Evolutionary conservation across 2,888 invertebrate species (phyloP), one percentile per base, ranked within the genome.

Genomic region (Acanthopleura granulata): DNA sequence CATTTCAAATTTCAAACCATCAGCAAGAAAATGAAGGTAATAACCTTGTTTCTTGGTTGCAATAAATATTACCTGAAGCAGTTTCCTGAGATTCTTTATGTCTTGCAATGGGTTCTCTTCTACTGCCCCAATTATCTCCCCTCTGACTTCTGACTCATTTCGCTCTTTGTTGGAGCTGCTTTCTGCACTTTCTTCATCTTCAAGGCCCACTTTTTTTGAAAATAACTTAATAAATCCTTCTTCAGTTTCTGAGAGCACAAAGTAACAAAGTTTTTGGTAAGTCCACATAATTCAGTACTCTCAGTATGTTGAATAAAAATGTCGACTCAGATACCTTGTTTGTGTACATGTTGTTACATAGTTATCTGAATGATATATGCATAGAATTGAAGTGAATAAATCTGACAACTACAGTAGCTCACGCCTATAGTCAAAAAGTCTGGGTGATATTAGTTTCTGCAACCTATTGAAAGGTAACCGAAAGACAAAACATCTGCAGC

Each of bases 191-290:
- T 74, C 74, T 14, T 75, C 76, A 22, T 77, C 80, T 70, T 83
- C 82, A 11, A 77, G 78, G 72, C 79, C 81, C 16, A 82, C 74
- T 76, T 88, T 88, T 76, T 87, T 86, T 25, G 86, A 87, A 79
- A 84, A 88, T 73, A 91, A 79, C 80, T 88, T 88, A 49, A 90
- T 89, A 81, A 91, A 91, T 0, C 91, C 91, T 80, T 91, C 91
- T 77, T 91, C 91, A 4, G 90, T 91, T 80, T 91, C 91, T 91
- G 82, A 18, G 74, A 70, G 40, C 9, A 40, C 40, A 40, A 40
- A 40, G 6, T 51, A 27, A 50, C 71, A 15, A 66, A 30, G 3
- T 27, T 66, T 66, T 22, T 66, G 6, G 3, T 6, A 1, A 66
- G n/a, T n/a, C 6, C 6, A 57, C 3, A 57, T 12, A 57, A 57